phyloP scores from a whole-genome alignment of 1,140 invertebrate genomes.

The Hyphantria cunea region DNA sequence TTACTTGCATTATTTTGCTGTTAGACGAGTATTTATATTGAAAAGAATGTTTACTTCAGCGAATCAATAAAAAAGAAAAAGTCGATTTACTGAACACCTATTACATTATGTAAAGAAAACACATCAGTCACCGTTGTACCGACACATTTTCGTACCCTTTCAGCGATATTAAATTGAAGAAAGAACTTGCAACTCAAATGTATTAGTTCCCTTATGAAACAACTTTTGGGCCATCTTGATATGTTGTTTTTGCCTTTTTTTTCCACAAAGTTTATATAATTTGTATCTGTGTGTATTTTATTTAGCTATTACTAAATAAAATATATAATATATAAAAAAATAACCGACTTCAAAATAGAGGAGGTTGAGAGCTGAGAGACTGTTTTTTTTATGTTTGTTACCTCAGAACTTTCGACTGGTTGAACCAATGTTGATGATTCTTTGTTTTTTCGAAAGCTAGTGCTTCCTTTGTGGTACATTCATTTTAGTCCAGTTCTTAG shows the following conservation, averaged over 20 bases:
- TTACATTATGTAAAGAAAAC: constrained; percentile 48
- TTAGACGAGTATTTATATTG: neutral
- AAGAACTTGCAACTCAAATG: constrained; percentile 44
- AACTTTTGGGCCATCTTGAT: constrained; percentile 27
- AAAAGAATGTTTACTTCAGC: neutral
- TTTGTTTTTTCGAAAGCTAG: no score
- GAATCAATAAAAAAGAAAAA: constrained; percentile 16
- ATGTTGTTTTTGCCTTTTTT: constrained; percentile 11
- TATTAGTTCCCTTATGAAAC: constrained; percentile 43
- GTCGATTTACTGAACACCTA: constrained; percentile 29
- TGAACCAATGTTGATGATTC: no score
- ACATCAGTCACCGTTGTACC: constrained; percentile 50
- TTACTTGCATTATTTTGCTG: no score
- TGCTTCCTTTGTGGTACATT: no score
- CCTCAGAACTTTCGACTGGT: no score
- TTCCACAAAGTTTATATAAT: constrained; percentile 2
- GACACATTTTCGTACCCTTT: constrained; percentile 44
- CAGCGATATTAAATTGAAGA: constrained; percentile 48
- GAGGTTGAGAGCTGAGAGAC: no score
- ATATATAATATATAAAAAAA: no score
- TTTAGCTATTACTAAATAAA: no score
- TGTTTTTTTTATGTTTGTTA: no score
- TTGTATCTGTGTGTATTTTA: no score
- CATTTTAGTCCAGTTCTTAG: no score
- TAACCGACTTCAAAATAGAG: no score